These are phyloP conservation scores for Lochmaea capreae DNA, from an alignment of 2,888 invertebrate species.

Conservation along the genomic window DNA sequence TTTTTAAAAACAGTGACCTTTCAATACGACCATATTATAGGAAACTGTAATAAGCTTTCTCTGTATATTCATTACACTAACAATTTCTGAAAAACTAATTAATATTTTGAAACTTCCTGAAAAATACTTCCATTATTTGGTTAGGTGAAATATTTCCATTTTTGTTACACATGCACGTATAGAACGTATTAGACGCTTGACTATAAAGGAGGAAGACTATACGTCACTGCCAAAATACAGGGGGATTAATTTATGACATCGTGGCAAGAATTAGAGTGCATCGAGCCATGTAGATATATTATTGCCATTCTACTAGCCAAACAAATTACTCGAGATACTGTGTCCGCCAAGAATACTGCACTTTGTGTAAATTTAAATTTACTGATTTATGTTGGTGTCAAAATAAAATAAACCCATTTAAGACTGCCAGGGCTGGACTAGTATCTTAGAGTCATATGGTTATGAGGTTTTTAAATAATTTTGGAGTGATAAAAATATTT, in stretches of 20 bases:
- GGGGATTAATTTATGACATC: slow-evolving; percentile 60
- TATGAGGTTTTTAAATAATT: not conserved
- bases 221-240: slow-evolving; percentile 39
- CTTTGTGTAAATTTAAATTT: slow-evolving; percentile 7
- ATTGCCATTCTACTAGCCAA: slow-evolving; percentile 58
- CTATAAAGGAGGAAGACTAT: slow-evolving; percentile 33
- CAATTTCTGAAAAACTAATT: too few relatives aligned
- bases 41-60: too few relatives aligned
- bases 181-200: not conserved
- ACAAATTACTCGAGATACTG: slow-evolving; percentile 58
- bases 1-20: too few relatives aligned
- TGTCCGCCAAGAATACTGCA: slow-evolving; percentile 34
- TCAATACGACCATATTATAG: too few relatives aligned
- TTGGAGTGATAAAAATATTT: not conserved
- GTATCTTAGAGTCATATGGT: too few relatives aligned
- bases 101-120: too few relatives aligned
- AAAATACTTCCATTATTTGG: too few relatives aligned
- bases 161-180: not conserved
- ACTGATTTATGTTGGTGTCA: slow-evolving; percentile 7
- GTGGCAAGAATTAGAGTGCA: slow-evolving; percentile 62
- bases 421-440: not conserved
- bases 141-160: not conserved
- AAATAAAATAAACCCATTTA: not conserved
- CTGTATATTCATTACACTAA: too few relatives aligned
- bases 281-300: slow-evolving; percentile 62